Evolutionary conservation across 2,113 vertebrate genomes (phyloP).

Genomic region (Gymnobelideus leadbeateri): DNA sequence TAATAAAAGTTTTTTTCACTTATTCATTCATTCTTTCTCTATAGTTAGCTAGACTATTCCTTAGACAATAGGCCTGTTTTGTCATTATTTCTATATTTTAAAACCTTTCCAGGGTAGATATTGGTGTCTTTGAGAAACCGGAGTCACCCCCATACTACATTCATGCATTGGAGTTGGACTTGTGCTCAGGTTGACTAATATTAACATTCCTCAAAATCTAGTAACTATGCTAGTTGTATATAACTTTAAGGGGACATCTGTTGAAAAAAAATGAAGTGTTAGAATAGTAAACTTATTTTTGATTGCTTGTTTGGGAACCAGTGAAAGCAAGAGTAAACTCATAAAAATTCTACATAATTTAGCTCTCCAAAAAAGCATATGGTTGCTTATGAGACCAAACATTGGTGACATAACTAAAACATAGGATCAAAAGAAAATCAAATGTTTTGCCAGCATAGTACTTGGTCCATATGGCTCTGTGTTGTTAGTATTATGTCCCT

Average conservation of each 20-base stretch:
- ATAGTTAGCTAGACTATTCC: background rate
- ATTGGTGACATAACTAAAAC: background rate
- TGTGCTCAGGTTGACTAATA: background rate
- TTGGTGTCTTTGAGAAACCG: background rate
- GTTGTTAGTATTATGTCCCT: background rate
- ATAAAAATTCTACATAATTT: background rate
- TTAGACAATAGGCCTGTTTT: background rate
- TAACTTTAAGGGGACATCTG: conserved; percentile 25
- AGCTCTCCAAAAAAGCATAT: conserved; percentile 28
- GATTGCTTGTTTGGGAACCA: conserved; percentile 45
- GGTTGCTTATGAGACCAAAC: conserved; percentile 15
- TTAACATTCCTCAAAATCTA: background rate
- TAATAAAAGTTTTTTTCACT: background rate
- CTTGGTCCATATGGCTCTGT: conserved; percentile 42
- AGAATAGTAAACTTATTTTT: background rate
- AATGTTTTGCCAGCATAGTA: conserved; percentile 21
- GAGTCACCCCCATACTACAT: background rate
- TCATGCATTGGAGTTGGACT: background rate
- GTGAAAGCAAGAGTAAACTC: conserved; percentile 36
- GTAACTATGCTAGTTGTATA: conserved; percentile 37
- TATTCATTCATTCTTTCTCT: background rate
- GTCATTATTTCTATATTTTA: background rate
- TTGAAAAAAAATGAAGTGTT: conserved; percentile 49
- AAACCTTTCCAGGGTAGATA: background rate
- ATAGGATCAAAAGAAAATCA: conserved; percentile 44